phyloP scores from a whole-genome alignment of 2,888 invertebrate genomes.

The Gryllus longicercus region DNA sequence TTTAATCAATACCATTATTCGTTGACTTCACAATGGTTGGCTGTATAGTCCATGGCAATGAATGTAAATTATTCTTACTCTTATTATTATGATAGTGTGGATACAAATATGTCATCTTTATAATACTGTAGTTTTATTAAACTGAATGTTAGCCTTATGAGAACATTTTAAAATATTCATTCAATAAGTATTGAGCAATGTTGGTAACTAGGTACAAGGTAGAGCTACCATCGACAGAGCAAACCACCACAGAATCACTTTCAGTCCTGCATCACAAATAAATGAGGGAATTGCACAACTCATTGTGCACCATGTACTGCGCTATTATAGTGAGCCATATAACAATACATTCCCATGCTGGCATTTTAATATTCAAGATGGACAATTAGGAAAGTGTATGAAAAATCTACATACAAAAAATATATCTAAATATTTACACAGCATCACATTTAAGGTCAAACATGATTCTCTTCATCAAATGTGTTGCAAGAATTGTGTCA shows the following conservation, averaged over 20 bases:
- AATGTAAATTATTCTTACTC: not conserved
- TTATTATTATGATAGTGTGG: not conserved
- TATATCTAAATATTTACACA: constrained; percentile 7
- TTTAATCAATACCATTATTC: not conserved
- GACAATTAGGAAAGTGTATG: constrained; percentile 8
- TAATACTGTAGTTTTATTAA: not conserved
- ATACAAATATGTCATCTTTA: constrained; percentile 1
- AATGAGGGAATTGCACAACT: not conserved
- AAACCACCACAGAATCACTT: not conserved
- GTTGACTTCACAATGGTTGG: not conserved
- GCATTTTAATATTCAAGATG: not conserved
- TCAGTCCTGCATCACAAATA: constrained; percentile 11
- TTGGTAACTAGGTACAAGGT: constrained; percentile 17
- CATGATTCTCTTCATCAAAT: constrained; percentile 1
- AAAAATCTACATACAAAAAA: constrained; percentile 17
- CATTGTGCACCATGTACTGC: constrained; percentile 1
- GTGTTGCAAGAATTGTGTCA: constrained; percentile 17
- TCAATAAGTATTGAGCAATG: constrained; percentile 6
- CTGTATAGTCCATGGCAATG: not conserved
- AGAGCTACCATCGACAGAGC: constrained; percentile 6
- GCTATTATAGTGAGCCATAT: not conserved
- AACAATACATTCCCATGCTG: not conserved
- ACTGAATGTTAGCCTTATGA: not conserved
- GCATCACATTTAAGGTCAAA: constrained; percentile 10
- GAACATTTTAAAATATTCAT: constrained; percentile 11